phyloP scores from a whole-genome alignment of 2,797 vertebrate genomes.

The Molossus molossus region DNA sequence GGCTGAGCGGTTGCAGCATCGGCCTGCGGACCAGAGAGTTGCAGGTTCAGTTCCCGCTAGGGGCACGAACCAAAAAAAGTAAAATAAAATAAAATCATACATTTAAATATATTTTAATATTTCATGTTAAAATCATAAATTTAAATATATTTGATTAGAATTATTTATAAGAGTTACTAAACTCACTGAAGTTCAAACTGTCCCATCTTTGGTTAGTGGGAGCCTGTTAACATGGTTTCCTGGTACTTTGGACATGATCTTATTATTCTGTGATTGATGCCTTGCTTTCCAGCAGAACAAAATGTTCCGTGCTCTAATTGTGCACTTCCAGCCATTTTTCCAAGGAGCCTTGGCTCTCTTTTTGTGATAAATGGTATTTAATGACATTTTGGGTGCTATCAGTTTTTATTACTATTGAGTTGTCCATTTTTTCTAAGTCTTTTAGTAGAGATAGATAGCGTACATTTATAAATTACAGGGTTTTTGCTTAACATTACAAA shows the following conservation, averaged over 20 bases:
- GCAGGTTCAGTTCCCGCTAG: too few species aligned
- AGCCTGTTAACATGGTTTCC: background rate
- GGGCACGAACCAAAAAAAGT: background rate
- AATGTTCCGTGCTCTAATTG: slow-evolving; percentile 64
- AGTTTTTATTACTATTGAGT: slow-evolving; percentile 48
- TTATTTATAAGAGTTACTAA: slow-evolving; percentile 57
- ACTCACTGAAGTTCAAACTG: background rate
- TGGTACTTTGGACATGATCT: slow-evolving; percentile 1
- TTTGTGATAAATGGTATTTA: slow-evolving; percentile 67
- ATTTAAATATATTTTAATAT: background rate
- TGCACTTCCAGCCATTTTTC: slow-evolving; percentile 65
- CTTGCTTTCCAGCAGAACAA: slow-evolving; percentile 55
- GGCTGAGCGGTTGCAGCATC: too few species aligned
- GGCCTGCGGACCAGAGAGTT: too few species aligned
- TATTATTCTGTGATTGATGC: slow-evolving; percentile 49
- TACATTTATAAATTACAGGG: slow-evolving; percentile 69
- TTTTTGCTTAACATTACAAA: slow-evolving; percentile 60
- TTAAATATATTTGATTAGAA: background rate
- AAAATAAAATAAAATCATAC: background rate
- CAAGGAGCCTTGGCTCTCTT: slow-evolving; percentile 51
- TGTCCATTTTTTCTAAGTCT: slow-evolving; percentile 65
- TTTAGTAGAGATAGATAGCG: slow-evolving; percentile 60
- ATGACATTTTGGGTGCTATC: slow-evolving; percentile 61
- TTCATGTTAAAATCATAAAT: slow-evolving; percentile 25
- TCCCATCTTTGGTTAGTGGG: background rate